A percentile compares a stretch with the other conserved stretches of the same genome.
Conservation (phyloP, 2,888 invertebrate genomes). For the Byasa hedistus region DNA sequence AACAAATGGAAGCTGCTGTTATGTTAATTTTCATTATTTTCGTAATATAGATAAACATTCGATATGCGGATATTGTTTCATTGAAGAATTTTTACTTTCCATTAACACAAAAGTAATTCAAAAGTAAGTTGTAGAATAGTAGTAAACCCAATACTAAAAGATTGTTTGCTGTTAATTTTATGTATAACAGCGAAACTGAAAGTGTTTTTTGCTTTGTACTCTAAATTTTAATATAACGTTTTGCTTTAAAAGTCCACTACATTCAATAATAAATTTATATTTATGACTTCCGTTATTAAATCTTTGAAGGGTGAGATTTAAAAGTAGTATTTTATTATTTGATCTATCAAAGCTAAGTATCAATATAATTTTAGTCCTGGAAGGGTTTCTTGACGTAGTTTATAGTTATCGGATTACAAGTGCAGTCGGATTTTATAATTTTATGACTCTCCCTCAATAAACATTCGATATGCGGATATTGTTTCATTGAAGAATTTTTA, state of each 20-base stretch:
- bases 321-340: not conserved
- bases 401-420: not conserved
- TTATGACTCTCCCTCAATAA: not conserved
- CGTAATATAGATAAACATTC: not conserved
- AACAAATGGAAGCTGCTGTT: not conserved
- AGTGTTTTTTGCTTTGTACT: no score
- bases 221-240: no score
- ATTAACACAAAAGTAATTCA: not conserved
- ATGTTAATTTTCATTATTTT: not conserved
- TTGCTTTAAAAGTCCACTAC: not conserved
- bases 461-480: not conserved
- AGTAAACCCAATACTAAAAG: not conserved
- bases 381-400: slow-evolving; percentile 25
- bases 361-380: not conserved
- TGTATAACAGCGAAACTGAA: not conserved
- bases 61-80: not conserved
- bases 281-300: not conserved
- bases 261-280: not conserved
- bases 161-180: not conserved
- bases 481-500: not conserved
- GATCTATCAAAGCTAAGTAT: not conserved
- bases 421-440: not conserved
- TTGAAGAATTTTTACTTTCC: not conserved
- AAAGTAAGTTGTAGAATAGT: not conserved
- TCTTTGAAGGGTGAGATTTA: not conserved